Evolutionary conservation across 2,888 invertebrate genomes (phyloP).

Genomic region (Pachycephus smyrnensis): DNA sequence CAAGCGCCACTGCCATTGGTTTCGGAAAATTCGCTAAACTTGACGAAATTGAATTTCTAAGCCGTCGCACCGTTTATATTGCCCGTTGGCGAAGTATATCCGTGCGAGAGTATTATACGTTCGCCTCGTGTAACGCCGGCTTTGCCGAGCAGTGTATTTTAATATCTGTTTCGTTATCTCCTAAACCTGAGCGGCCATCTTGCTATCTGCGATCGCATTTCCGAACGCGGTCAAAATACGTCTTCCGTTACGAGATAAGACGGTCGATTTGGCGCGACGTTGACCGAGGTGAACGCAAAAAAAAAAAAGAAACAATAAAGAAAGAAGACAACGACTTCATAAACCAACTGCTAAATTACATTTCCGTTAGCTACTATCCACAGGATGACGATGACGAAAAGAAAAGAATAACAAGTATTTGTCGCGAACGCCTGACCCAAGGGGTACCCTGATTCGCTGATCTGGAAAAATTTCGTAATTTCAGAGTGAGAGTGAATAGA

Average conservation of each 20-base stretch:
- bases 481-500: neutral
- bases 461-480: neutral
- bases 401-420: neutral
- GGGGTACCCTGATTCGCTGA: neutral
- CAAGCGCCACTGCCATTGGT: neutral
- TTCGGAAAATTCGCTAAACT: neutral
- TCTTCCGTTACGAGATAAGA: neutral
- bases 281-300: neutral
- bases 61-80: neutral
- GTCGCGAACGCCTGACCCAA: neutral
- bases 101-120: neutral
- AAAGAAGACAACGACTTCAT: neutral
- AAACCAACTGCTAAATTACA: neutral
- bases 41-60: neutral
- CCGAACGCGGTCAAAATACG: constrained; percentile 19
- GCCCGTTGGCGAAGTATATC: neutral
- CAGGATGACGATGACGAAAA: neutral
- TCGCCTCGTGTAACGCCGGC: constrained; percentile 26
- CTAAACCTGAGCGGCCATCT: constrained; percentile 35
- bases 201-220: constrained; percentile 28
- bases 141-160: constrained; percentile 29
- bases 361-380: neutral
- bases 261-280: neutral
- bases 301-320: neutral
- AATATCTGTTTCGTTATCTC: constrained; percentile 42